Percentiles rank a stretch among this genome's conserved stretches.
These are phyloP conservation scores for Sorex araneus DNA, from an alignment of 2,113 vertebrate genomes.

Conservation along the genomic window DNA sequence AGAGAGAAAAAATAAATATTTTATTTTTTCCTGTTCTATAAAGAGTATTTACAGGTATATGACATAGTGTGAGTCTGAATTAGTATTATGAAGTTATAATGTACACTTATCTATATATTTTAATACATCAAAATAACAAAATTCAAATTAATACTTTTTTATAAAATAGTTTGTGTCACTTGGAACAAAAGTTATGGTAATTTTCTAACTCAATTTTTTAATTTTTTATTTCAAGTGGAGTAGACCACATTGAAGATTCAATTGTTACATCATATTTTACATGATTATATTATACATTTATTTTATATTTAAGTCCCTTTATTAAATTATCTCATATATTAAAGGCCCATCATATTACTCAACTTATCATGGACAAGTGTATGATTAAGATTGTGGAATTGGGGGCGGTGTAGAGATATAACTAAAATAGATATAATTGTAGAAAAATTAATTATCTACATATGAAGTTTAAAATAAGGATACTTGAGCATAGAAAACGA, in stretches of 20 bases:
- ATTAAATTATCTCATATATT: constrained; percentile 50
- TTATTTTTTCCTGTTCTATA: background rate
- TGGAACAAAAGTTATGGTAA: constrained; percentile 32
- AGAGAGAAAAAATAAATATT: background rate
- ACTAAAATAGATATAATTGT: constrained; percentile 67
- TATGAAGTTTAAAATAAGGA: constrained; percentile 20
- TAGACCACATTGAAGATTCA: constrained; percentile 19
- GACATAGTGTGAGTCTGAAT: background rate
- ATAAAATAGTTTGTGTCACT: background rate
- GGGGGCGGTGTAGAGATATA: constrained; percentile 11
- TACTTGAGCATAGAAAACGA: background rate
- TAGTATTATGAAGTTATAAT: constrained; percentile 14
- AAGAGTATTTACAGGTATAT: background rate
- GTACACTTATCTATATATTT: background rate
- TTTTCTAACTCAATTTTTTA: background rate
- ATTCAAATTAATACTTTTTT: constrained; percentile 14
- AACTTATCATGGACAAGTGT: constrained; percentile 48
- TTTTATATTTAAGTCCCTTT: too few relatives aligned
- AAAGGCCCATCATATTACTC: background rate
- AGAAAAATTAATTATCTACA: constrained; percentile 62
- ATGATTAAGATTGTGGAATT: constrained; percentile 74
- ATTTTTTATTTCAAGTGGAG: background rate
- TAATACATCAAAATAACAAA: constrained; percentile 10
- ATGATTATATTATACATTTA: constrained; percentile 9
- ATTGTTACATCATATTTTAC: constrained; percentile 63